A percentile compares a stretch with the other conserved stretches of the same genome.
These are phyloP conservation scores for Sylvia borin DNA, from an alignment of 2,797 vertebrate genomes.

Conservation along the genomic window DNA sequence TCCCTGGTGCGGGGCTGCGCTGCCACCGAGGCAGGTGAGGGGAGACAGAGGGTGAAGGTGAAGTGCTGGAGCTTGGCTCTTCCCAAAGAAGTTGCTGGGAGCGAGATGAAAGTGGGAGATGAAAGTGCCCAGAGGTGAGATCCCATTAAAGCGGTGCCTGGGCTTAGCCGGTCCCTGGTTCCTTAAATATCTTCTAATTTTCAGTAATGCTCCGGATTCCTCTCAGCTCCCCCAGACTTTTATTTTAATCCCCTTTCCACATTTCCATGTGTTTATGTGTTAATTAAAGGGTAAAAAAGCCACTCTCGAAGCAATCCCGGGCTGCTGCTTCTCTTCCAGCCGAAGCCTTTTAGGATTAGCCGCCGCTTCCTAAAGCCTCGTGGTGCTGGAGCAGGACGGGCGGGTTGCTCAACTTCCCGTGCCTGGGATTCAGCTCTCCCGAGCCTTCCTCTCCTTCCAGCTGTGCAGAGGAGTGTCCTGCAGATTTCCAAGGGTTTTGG, in stretches of 20 bases:
- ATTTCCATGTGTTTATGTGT: constrained; percentile 74
- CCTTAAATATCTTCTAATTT: constrained; percentile 74
- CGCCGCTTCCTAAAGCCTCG: constrained; percentile 10
- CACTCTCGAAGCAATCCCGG: constrained; percentile 38
- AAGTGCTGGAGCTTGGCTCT: not conserved
- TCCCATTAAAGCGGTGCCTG: constrained; percentile 61
- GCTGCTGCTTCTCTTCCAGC: constrained; percentile 45
- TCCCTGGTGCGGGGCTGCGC: too few species aligned
- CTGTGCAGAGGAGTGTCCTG: not conserved
- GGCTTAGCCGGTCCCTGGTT: constrained; percentile 58
- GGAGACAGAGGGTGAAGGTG: not conserved
- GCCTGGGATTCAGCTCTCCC: not conserved
- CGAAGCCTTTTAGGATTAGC: constrained; percentile 66
- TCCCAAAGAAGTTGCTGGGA: constrained; percentile 49
- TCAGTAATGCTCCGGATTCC: constrained; percentile 65
- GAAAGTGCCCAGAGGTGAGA: constrained; percentile 71
- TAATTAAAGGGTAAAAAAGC: constrained; percentile 77
- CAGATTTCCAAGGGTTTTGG: accelerated
- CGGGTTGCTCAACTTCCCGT: not conserved
- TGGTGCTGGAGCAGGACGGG: not conserved
- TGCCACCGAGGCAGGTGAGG: not conserved
- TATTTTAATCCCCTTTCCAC: constrained; percentile 70
- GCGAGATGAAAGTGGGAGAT: constrained; percentile 69
- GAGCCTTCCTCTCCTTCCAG: not conserved
- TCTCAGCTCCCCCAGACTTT: constrained; percentile 65